phyloP scores from a whole-genome alignment of 2,888 invertebrate species.

The Gisinianus flammeolus region DNA sequence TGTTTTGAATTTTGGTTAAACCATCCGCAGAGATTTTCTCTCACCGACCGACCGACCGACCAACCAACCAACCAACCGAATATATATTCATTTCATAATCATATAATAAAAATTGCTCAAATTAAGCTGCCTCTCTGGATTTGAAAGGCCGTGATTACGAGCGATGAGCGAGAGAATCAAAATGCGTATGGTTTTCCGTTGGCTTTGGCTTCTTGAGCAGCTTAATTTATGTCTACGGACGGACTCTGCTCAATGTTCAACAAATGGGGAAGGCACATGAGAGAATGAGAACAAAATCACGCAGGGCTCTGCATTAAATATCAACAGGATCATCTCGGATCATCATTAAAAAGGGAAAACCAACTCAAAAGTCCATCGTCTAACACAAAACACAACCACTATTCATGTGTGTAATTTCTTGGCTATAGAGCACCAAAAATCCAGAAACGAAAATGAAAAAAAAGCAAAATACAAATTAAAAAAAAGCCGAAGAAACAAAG shows the following conservation, averaged over 20 bases:
- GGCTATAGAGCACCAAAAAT: not conserved
- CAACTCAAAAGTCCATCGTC: conserved; percentile 21
- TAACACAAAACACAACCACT: too few species aligned
- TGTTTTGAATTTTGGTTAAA: too few species aligned
- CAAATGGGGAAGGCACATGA: conserved; percentile 27
- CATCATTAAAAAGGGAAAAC: conserved; percentile 21
- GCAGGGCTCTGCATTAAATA: too few species aligned
- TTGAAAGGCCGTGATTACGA: conserved; percentile 40
- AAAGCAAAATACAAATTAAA: not conserved
- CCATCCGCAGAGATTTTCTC: too few species aligned
- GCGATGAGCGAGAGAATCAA: conserved; percentile 27
- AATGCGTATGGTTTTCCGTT: conserved; percentile 16
- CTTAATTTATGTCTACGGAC: conserved; percentile 26
- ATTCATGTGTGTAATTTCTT: not conserved
- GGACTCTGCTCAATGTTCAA: not conserved
- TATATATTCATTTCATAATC: not conserved
- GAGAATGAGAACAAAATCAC: too few species aligned
- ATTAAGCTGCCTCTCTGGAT: conserved; percentile 55
- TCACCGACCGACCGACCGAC: too few species aligned
- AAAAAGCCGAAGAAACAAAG: conserved; percentile 3
- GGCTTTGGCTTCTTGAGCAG: conserved; percentile 29
- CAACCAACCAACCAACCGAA: too few species aligned
- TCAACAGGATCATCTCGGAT: too few species aligned
- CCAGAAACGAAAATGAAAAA: not conserved
- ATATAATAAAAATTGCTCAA: conserved; percentile 53